Evolutionary conservation across 2,113 vertebrate genomes (phyloP), one percentile per base, ranked within the genome.

Genomic region (Atrichornis clamosus): DNA sequence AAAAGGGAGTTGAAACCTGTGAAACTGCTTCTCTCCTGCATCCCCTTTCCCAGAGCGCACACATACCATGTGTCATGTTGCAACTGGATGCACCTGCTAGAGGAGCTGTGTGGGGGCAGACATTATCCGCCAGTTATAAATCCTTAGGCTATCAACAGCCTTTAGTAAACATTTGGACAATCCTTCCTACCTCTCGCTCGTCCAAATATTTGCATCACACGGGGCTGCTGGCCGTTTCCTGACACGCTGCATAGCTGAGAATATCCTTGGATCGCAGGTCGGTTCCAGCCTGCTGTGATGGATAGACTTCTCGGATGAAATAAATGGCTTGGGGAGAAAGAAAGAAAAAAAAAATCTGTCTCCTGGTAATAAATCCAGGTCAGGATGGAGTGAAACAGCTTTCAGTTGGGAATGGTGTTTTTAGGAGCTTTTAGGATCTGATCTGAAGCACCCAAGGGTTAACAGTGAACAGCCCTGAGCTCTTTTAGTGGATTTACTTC

Each of bases 141-240:
- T 95, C 96, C 89, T 82, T 85, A n/a, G 64, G 77, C 77, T 84
- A 93, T 92, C 46, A 64, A 79, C 95, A 96, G 95, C 73, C 84
- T 87, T 59, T 18, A 83, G 84, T 96, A 96, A 96, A 97, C 97
- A 92, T 96, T 96, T 95, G 95, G 94, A 95, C 90, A 94, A 92
- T 96, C 95, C 83, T 97, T 97, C 95, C 95, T 96, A 96, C 88
- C 77, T 96, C 78, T 96, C 8, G 1, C 90, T 94, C 95, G 7
- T 97, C 96, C 95, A 98, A 97, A 97, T 97, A 97, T 97, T 95
- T 97, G 96, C 90, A 94, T 65, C 90, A 24, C 85, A 58, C 33
- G 11, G 96, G 95, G 92, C 96, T 96, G 91, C 68, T 56, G 44
- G 93, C 82, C 50, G 58, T 93, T 97, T 97, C 97, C 96, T 90